Evolutionary conservation across 2,113 vertebrate species (phyloP), one percentile per base, ranked within the genome.

Genomic region (Macquaria australasica): DNA sequence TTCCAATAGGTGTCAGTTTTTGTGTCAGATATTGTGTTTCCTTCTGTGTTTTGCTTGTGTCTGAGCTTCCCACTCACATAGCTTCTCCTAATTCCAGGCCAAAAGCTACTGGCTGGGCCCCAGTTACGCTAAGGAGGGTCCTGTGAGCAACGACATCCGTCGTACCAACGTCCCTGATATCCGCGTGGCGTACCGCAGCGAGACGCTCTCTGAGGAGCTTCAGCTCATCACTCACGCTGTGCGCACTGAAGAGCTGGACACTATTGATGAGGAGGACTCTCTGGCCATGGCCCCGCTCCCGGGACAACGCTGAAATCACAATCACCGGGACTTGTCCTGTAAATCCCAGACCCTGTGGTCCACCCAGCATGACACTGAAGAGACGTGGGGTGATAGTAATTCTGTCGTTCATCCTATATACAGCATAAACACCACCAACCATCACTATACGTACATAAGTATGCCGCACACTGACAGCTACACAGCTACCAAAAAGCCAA

Each of bases 71-170:
- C 31, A n/a, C 37, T 89, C n/a, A 69, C 25, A 1, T 62, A 0
- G 18, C 12, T 34, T 53, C 16, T 51, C 70, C 48, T 64, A 0
- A 23, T 79, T 85, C n/a, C 92, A 99, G 98, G 96, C 95, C 4
- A 99, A 99, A 93, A 97, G 97, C 91, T 96, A 97, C 87, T 99
- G 97, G 98, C 74, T 99, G 92, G 98, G 98, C 9, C 97, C 97
- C 11, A 92, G 91, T 85, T 98, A 97, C 64, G 89, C 89, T 50
- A 96, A 93, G 70, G 97, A 98, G 56, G 97, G 98, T 2, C 96
- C 97, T 0, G 94, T 96, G 76, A 97, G 97, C 59, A 99, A 99
- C 0, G 98, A 99, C 91, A 99, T 99, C 87, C 97, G 97, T 0
- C 97, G 98, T 1, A 98, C 97, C 84, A 99, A 99, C 0, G 97